Base-by-base conservation (phyloP, 2,797 vertebrate species). In the Paedocypris micromegethes region DNA sequence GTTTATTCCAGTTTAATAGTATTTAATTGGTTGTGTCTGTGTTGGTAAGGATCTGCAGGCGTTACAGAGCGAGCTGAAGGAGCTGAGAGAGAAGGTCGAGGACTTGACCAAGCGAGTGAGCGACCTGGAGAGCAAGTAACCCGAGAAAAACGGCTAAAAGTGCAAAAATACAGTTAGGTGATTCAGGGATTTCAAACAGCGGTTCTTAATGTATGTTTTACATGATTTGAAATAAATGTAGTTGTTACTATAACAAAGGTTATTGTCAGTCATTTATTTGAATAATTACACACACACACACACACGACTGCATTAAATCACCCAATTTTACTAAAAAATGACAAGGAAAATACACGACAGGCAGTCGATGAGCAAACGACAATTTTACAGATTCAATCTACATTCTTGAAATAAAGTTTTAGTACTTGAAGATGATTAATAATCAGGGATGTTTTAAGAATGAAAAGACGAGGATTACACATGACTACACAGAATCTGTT, bases 31-130 rank as follows among this genome's bases (percentile, higher is more conserved):
- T 47, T 53, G 3, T 56, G 45, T 37, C 51, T 61, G 47, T 44
- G 6, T 9, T 9, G 68, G 40, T 73, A 77, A 89, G 88, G 86
- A 89, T 41, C 71, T 89, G 4, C 84, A 87, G 57, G 80, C 82
- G 40, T 73, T 91, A 79, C 87, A 65, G 76, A 83, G 82, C 59
- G 87, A 91, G 66, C 67, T 91, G 78, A 87, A 88, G 68, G 80
- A 84, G 23, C 77, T 91, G 57, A 90, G 80, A 72, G 80, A 78
- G 9, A 77, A 83, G 1, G 2, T 91, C 9, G 84, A 88, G 58
- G 76, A 86, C 68, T 72, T 91, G 80, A 87, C 78, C 77, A 79
- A 82, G 49, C 83, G 87, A 38, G 87, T 91, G 73, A 83, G 49
- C 0, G 75, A 81, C 68, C 80, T 91, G 73, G 89, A 91, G 83